These are phyloP conservation scores for Lasioglossum lativentre DNA, from an alignment of 2,888 invertebrate species.

Conservation along the genomic window DNA sequence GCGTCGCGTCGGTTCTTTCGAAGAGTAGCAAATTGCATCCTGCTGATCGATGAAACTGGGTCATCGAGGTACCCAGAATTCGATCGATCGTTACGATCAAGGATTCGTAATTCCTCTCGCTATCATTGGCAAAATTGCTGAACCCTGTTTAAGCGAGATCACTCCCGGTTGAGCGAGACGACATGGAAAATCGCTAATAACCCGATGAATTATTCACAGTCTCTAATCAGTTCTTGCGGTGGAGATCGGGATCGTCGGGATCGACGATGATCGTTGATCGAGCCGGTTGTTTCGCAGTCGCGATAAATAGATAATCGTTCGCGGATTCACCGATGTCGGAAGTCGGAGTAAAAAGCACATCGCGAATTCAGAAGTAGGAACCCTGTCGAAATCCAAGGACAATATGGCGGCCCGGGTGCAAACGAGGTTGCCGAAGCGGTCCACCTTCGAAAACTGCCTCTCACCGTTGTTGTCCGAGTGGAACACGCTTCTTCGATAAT, in stretches of 20 bases:
- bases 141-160: not conserved
- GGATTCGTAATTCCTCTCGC: not conserved
- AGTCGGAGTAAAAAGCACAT: constrained; percentile 49
- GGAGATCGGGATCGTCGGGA: not conserved
- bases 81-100: constrained; percentile 7
- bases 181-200: constrained; percentile 15
- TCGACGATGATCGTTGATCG: constrained; percentile 9
- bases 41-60: not conserved
- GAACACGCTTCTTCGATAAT: constrained; percentile 58
- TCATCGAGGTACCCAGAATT: not conserved
- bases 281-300: constrained; percentile 12
- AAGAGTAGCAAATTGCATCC: not conserved
- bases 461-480: constrained; percentile 58
- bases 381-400: constrained; percentile 65
- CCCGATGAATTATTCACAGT: constrained; percentile 28
- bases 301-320: not conserved
- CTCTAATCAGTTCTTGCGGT: not conserved
- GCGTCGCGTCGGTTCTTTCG: not conserved
- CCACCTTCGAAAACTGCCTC: constrained; percentile 70
- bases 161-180: constrained; percentile 1
- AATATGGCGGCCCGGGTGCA: constrained; percentile 30
- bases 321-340: constrained; percentile 35
- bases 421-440: constrained; percentile 56
- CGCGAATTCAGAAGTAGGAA: constrained; percentile 13
- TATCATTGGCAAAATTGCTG: constrained; percentile 9